A percentile compares a stretch with the other conserved stretches of the same genome.
These are phyloP conservation scores for Lepilemur ruficaudatus DNA, from an alignment of 2,797 vertebrate species.

Conservation along the genomic window DNA sequence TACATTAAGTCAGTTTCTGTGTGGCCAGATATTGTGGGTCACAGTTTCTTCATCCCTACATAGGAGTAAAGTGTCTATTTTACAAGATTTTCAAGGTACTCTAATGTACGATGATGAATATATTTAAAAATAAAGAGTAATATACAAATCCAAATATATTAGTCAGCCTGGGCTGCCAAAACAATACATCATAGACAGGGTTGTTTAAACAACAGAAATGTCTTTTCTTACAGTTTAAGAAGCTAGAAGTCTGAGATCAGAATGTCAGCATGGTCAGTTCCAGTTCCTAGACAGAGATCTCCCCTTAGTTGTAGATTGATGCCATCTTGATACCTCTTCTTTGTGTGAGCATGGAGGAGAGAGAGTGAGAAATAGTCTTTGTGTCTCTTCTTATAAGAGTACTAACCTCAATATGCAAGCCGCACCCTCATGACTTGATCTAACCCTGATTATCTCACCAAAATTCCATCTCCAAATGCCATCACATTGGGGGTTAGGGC, in stretches of 20 bases:
- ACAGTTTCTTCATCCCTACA: background rate
- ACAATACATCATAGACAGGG: background rate
- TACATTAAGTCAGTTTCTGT: background rate
- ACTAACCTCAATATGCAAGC: background rate
- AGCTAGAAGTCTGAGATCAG: background rate
- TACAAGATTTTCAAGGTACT: background rate
- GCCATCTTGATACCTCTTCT: background rate
- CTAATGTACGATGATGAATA: background rate
- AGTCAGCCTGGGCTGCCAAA: background rate
- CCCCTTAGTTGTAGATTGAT: background rate
- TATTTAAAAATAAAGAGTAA: background rate
- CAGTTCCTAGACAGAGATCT: background rate
- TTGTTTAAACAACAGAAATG: background rate
- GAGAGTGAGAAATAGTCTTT: background rate
- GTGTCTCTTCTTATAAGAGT: background rate
- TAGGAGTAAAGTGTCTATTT: background rate
- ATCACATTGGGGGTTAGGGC: background rate
- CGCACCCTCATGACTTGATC: background rate
- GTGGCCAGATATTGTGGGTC: background rate
- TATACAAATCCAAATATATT: background rate
- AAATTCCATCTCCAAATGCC: background rate
- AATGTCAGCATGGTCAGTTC: background rate
- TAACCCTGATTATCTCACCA: background rate
- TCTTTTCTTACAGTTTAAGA: background rate
- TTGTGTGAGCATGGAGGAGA: background rate